Evolutionary conservation across 2,113 vertebrate species (phyloP).

Genomic region (Diphyllodes magnificus): DNA sequence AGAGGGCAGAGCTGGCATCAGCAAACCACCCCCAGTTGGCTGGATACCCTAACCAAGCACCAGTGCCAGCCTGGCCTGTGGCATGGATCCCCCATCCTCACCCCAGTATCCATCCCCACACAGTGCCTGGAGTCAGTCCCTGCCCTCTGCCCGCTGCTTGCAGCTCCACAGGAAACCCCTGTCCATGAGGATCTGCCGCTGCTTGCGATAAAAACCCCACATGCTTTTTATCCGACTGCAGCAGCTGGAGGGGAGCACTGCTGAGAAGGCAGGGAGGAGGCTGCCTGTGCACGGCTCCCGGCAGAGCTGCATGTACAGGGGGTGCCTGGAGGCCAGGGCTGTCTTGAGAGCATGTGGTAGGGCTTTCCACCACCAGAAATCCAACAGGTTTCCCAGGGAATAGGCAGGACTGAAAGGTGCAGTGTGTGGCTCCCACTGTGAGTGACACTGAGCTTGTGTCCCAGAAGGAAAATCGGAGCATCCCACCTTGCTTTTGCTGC

Average conservation of each 20-base stretch:
- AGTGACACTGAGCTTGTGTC: background rate
- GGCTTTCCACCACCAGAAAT: background rate
- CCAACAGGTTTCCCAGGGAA: background rate
- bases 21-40: background rate
- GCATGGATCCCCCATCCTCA: fast-evolving
- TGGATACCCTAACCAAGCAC: fast-evolving
- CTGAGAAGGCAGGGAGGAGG: background rate
- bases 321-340: fast-evolving
- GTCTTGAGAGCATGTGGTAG: background rate
- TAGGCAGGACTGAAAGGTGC: background rate
- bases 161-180: background rate
- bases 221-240: background rate
- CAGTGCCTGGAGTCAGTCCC: background rate
- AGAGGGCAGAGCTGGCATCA: background rate
- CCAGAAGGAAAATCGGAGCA: background rate
- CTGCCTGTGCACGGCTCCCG: background rate
- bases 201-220: fast-evolving
- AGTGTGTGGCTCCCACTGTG: fast-evolving
- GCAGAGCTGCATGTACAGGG: background rate
- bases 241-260: background rate
- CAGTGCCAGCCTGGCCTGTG: background rate
- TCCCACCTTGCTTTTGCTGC: background rate
- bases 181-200: fast-evolving
- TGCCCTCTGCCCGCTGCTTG: fast-evolving
- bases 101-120: fast-evolving